Conservation (phyloP, 35 echinoderm and acorn worm genomes). For the Heliocidaris tuberculata region DNA sequence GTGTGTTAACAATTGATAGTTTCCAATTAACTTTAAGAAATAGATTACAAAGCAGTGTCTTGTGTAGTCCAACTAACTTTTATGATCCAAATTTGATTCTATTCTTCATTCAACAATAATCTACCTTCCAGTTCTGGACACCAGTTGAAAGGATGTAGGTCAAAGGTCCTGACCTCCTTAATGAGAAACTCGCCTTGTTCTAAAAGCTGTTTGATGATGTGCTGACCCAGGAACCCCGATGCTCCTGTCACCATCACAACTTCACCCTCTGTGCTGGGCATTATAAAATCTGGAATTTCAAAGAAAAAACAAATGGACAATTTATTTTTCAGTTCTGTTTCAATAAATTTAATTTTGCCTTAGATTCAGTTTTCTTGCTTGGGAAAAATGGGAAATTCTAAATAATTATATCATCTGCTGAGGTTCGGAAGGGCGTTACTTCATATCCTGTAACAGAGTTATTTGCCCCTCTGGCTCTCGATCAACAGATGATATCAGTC, state of each 20-base stretch:
- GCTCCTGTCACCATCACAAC: slow-evolving; percentile 71
- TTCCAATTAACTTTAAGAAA: no score
- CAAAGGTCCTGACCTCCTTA: slow-evolving; percentile 66
- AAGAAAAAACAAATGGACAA: not conserved
- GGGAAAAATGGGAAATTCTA: not conserved
- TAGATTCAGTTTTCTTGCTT: not conserved
- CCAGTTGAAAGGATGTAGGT: slow-evolving; percentile 60
- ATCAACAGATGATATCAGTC: no score
- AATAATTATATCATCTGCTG: no score
- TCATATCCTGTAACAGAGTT: no score
- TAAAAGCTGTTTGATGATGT: slow-evolving; percentile 63
- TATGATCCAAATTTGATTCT: no score
- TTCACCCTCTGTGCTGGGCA: slow-evolving; percentile 5
- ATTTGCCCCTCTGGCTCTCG: no score
- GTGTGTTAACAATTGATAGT: no score
- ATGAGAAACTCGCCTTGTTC: slow-evolving; percentile 62
- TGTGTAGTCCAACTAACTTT: no score
- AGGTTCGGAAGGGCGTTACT: no score
- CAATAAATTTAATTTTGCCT: not conserved
- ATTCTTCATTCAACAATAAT: not conserved
- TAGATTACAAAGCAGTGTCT: no score
- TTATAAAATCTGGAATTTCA: not conserved
- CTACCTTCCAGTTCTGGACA: slow-evolving; percentile 56
- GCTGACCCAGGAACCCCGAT: slow-evolving; percentile 75
- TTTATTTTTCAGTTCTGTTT: not conserved